These are phyloP conservation scores for Psephotus haematonotus DNA, from an alignment of 2,113 vertebrate species.

Conservation along the genomic window DNA sequence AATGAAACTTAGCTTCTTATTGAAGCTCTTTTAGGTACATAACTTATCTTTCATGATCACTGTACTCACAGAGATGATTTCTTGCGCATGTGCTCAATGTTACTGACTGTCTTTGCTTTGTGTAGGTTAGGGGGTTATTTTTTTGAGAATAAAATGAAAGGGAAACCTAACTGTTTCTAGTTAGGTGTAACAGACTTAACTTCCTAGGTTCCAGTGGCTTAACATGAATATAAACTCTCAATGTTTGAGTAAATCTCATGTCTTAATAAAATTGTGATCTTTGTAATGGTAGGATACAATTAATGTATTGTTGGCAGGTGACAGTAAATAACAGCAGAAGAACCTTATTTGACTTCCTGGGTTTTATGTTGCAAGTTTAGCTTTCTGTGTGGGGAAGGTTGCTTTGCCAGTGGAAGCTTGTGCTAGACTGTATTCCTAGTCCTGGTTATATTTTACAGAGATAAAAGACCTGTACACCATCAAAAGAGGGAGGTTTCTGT, in stretches of 20 bases:
- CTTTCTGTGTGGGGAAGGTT: neutral
- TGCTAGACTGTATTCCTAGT: neutral
- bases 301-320: neutral
- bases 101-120: neutral
- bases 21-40: neutral
- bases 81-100: rapidly evolving
- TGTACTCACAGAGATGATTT: neutral
- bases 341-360: neutral
- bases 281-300: neutral
- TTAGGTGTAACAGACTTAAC: neutral
- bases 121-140: neutral
- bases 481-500: neutral
- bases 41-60: neutral
- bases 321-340: neutral
- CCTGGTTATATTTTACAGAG: neutral
- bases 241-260: neutral
- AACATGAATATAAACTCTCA: neutral
- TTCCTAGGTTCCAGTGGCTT: neutral
- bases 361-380: neutral
- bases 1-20: neutral
- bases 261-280: neutral
- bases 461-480: neutral
- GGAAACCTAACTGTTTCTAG: neutral
- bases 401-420: neutral
- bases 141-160: neutral